A percentile compares a stretch with the other conserved stretches of the same genome.
phyloP scores from a whole-genome alignment of 2,888 invertebrate species.

The Sialis lutaria region DNA sequence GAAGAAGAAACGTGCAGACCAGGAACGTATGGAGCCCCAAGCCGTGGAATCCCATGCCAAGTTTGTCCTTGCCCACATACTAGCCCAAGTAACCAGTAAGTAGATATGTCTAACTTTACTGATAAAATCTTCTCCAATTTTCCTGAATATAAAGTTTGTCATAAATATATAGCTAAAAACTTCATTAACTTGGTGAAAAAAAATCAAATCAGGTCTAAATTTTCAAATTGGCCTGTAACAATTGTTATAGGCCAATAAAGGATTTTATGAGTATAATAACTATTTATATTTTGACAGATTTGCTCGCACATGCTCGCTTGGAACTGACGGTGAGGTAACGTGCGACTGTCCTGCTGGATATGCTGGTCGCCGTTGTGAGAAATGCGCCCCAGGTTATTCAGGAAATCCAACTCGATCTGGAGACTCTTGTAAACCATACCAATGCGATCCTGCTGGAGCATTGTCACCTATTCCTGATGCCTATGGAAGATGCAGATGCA shows the following conservation, averaged over 20 bases:
- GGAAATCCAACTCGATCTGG: constrained; percentile 67
- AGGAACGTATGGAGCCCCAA: constrained; percentile 71
- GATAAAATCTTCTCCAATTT: too few species aligned
- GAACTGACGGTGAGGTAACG: constrained; percentile 50
- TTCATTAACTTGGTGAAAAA: too few species aligned
- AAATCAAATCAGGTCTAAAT: too few species aligned
- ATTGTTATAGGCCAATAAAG: too few species aligned
- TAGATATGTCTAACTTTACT: constrained; percentile 9
- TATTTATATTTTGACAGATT: constrained; percentile 33
- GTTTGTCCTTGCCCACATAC: constrained; percentile 74
- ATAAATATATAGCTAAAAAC: too few species aligned
- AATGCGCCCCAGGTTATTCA: constrained; percentile 59
- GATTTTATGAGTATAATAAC: too few species aligned
- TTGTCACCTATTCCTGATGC: constrained; percentile 25
- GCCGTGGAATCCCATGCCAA: constrained; percentile 54
- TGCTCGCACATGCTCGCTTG: constrained; percentile 59
- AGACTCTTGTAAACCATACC: constrained; percentile 45
- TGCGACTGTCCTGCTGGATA: constrained; percentile 74
- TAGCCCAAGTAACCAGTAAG: constrained; percentile 56
- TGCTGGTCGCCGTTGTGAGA: constrained; percentile 56
- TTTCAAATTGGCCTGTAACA: too few species aligned
- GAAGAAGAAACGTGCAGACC: constrained; percentile 45
- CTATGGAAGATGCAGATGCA: constrained; percentile 44
- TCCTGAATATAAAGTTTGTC: too few species aligned
- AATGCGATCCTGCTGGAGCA: constrained; percentile 66